These are phyloP conservation scores for Troglohyphantes excavatus DNA, from an alignment of 2,888 invertebrate genomes.

Conservation along the genomic window DNA sequence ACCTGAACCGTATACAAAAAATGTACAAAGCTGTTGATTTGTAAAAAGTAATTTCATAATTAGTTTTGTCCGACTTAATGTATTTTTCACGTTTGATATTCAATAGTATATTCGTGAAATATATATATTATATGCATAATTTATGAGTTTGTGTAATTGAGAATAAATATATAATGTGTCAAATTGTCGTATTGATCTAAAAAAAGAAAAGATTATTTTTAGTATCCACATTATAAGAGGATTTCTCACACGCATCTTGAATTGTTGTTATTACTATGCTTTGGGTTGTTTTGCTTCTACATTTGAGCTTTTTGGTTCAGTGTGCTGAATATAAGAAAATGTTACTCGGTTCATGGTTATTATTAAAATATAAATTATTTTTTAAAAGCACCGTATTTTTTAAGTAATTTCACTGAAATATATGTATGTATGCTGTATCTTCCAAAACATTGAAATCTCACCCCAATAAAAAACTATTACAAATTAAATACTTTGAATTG, in stretches of 20 bases:
- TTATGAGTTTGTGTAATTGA: neutral
- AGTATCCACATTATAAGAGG: too few relatives aligned
- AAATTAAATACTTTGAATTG: neutral
- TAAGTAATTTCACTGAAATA: neutral
- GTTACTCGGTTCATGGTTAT: neutral
- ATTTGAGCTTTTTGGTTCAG: neutral
- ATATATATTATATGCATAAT: neutral
- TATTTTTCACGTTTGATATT: too few relatives aligned
- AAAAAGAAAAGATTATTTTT: too few relatives aligned
- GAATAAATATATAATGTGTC: neutral
- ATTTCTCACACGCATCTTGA: too few relatives aligned
- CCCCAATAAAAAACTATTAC: neutral
- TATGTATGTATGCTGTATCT: neutral
- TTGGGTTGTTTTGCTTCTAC: too few relatives aligned
- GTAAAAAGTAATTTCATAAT: too few relatives aligned
- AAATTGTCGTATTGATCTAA: too few relatives aligned
- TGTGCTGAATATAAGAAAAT: neutral
- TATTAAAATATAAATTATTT: neutral
- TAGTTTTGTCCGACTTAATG: too few relatives aligned
- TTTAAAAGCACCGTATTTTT: neutral
- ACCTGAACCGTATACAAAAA: too few relatives aligned
- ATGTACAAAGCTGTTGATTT: too few relatives aligned
- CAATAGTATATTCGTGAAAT: neutral
- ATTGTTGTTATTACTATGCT: too few relatives aligned
- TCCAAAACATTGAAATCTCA: slow-evolving; percentile 1